A percentile compares a stretch with the other conserved stretches of the same genome.
phyloP scores from a whole-genome alignment of 2,888 invertebrate species.

The Coenonympha arcania region DNA sequence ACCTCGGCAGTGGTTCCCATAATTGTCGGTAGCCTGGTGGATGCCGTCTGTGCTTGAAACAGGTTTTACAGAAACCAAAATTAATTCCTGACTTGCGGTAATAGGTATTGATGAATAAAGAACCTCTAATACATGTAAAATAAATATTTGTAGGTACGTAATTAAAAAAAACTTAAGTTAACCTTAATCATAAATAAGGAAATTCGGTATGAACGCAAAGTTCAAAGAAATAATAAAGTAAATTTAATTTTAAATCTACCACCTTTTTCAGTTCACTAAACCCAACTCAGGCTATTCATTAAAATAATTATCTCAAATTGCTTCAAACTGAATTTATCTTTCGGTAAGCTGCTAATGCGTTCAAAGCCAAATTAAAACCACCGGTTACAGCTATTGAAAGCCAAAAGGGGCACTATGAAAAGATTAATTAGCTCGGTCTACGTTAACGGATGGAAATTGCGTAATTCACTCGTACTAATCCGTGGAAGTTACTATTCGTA shows the following conservation, averaged over 20 bases:
- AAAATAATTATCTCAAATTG: constrained; percentile 7
- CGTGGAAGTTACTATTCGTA: not conserved
- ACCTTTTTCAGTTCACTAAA: constrained; percentile 4
- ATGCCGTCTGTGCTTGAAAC: too few species aligned
- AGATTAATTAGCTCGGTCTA: constrained; percentile 3
- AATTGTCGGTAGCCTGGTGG: too few species aligned
- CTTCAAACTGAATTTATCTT: constrained; percentile 15
- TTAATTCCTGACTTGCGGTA: too few species aligned
- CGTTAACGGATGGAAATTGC: not conserved
- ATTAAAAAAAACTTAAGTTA: too few species aligned
- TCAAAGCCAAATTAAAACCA: constrained; percentile 21
- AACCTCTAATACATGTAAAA: too few species aligned
- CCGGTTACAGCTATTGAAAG: constrained; percentile 15
- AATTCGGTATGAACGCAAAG: not conserved
- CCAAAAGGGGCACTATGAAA: not conserved
- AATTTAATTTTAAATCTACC: constrained; percentile 5
- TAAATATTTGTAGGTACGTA: too few species aligned
- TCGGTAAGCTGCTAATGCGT: constrained; percentile 14
- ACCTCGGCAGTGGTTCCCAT: too few species aligned
- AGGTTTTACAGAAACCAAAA: too few species aligned
- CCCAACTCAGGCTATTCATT: constrained; percentile 6
- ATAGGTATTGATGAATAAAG: too few species aligned
- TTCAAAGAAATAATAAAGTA: not conserved
- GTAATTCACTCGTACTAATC: not conserved
- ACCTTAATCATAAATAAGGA: too few species aligned